Base-by-base conservation (phyloP, 2,888 invertebrate species). In the Sepiola atlantica region DNA sequence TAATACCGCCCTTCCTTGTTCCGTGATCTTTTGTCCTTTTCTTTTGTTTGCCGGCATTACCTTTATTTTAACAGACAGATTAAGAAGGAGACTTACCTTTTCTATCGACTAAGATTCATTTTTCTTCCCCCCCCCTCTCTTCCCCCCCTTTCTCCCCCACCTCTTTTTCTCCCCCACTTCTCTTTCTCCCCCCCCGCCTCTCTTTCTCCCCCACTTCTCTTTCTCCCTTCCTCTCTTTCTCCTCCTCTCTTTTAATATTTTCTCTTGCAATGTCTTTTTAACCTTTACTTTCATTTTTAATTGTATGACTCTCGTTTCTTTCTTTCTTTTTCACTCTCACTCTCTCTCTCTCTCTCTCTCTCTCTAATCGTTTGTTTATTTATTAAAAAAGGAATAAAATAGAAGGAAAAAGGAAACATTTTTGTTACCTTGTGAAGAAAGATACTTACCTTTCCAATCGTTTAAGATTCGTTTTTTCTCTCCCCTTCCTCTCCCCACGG, bases 141-240 rank as follows among this genome's bases (percentile, higher is more conserved):
- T 94, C 16, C 90, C 94, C 32, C 93, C 94, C 3, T 95, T 90
- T 35, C 94, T 94, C 94, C 95, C 28, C 21, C 16, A 35, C 32
- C 32, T 45, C 55, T 94, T 94, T 93, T 54, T 93, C 93, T 94
- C 93, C 32, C 90, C 0, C 92, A 14, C 35, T 91, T 94, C 94
- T 92, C 55, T 55, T 35, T 94, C 94, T 94, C 55, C 57, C 55
- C 91, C 94, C 91, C 92, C 55, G 55, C 93, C 93, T 95, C 93
- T 90, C 45, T 93, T 57, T 94, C 16, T 91, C 90, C n/a, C 77
- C 95, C 95, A 32, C 94, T 91, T 21, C 94, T 94, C 54, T 95
- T 94, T 91, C 94, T 94, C 57, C 95, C 55, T 91, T 94, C 94
- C 21, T 95, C 95, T 95, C 94, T 92, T 93, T 95, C 14, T 95